Conservation (phyloP, 1,140 invertebrate genomes). For the Hetaerina americana region DNA sequence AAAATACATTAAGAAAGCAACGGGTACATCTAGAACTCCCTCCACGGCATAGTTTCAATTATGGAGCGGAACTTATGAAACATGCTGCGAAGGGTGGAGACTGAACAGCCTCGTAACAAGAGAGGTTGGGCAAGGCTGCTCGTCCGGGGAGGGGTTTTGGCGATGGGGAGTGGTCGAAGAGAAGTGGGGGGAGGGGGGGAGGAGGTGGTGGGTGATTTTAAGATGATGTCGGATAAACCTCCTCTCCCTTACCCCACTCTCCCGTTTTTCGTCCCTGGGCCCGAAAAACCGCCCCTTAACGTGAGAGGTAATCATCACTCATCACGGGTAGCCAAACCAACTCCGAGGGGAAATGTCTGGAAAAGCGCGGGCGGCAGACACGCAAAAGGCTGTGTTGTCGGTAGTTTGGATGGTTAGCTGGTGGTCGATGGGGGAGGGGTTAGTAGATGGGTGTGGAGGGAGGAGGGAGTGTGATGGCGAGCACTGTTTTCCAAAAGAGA, state of each 20-base stretch:
- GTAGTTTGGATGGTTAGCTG: no score
- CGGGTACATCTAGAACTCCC: no score
- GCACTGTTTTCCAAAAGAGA: not conserved
- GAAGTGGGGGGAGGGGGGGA: not conserved
- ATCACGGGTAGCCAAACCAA: not conserved
- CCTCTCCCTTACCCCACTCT: no score
- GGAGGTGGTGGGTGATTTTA: not conserved
- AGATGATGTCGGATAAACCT: no score
- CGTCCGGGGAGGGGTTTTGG: not conserved
- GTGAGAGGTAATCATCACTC: not conserved
- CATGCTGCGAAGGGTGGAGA: no score
- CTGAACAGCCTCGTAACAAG: no score
- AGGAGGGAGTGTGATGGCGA: not conserved
- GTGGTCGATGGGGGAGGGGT: not conserved
- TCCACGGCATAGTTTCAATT: no score
- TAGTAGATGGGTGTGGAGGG: not conserved
- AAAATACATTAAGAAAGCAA: no score
- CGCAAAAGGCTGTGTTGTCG: no score
- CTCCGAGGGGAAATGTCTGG: not conserved
- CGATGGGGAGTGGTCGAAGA: not conserved
- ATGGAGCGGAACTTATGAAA: no score
- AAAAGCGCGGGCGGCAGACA: not conserved
- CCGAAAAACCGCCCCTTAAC: not conserved
- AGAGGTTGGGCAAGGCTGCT: no score
- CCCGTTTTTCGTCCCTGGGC: no score